Evolutionary conservation across 2,888 invertebrate genomes (phyloP), one percentile per base, ranked within the genome.

Genomic region (Taphrorychus bicolor): DNA sequence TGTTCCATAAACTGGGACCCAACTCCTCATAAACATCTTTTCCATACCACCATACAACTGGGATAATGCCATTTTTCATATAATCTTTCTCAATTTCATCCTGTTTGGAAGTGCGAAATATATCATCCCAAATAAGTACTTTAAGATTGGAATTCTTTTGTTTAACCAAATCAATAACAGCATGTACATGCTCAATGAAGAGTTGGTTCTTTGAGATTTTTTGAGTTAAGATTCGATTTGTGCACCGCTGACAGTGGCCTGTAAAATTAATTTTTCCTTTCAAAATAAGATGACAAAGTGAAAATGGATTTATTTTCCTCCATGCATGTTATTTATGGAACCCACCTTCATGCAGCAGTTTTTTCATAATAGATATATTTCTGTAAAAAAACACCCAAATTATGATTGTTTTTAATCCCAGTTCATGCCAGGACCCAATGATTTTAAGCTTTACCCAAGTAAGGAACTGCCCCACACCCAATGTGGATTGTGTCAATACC

Each of bases 391-490:
- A n/a, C n/a, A n/a, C n/a, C n/a, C n/a, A n/a, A n/a, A n/a, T n/a
- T n/a, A n/a, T n/a, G n/a, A n/a, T n/a, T n/a, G n/a, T n/a, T n/a
- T n/a, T n/a, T n/a, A n/a, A n/a, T n/a, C n/a, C n/a, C n/a, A n/a
- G n/a, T n/a, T n/a, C n/a, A n/a, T n/a, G n/a, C n/a, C n/a, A n/a
- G n/a, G n/a, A n/a, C n/a, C n/a, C n/a, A n/a, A n/a, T n/a, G n/a
- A n/a, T n/a, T n/a, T n/a, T n/a, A n/a, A n/a, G 17, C 18, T 16
- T 69, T 62, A 65, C 71, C 76, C 62, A 91, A 80, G 66, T 90
- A 87, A 75, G 86, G 90, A 0, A 94, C 94, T 83, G 95, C 95
- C 79, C 95, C 94, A 53, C 91, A 91, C 0, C 94, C 94, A 68
- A 94, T 88, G 76, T 94, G 94, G 56, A 94, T 82, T 71, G 72